phyloP scores from a whole-genome alignment of 2,888 invertebrate genomes.

The Creontiades dilutus region DNA sequence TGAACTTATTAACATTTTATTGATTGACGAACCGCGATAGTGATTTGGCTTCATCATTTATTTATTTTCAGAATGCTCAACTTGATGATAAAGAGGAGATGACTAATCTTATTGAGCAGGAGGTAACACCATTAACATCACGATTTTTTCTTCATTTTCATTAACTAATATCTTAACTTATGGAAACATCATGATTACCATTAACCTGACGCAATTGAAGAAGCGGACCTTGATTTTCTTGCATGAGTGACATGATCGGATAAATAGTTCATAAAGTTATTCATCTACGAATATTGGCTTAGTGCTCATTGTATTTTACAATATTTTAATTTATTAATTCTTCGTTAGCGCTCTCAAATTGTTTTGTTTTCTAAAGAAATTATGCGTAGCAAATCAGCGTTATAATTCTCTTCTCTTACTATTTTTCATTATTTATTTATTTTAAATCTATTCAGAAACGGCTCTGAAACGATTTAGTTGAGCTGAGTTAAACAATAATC shows the following conservation, averaged over 20 bases:
- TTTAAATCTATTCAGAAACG: too few relatives aligned
- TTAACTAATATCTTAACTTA: constrained; percentile 35
- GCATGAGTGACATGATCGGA: neutral
- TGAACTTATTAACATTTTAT: constrained; percentile 40
- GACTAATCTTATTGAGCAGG: constrained; percentile 76
- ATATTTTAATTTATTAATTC: too few relatives aligned
- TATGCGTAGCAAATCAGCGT: too few relatives aligned
- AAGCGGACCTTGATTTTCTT: neutral
- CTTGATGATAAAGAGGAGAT: constrained; percentile 76
- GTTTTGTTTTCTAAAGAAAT: too few relatives aligned
- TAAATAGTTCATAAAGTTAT: too few relatives aligned
- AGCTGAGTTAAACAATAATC: too few relatives aligned
- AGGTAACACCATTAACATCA: constrained; percentile 74
- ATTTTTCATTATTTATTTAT: too few relatives aligned
- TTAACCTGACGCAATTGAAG: neutral
- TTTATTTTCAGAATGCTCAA: constrained; percentile 75
- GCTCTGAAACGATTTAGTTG: too few relatives aligned
- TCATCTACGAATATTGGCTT: too few relatives aligned
- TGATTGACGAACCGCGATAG: constrained; percentile 28
- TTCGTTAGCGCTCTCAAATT: too few relatives aligned
- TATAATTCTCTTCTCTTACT: too few relatives aligned
- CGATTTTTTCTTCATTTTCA: constrained; percentile 60
- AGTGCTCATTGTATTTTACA: too few relatives aligned
- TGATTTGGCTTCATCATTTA: constrained; percentile 70
- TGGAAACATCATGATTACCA: neutral